Conservation (phyloP, 2,888 invertebrate genomes). For the Melinaea menophilus region DNA sequence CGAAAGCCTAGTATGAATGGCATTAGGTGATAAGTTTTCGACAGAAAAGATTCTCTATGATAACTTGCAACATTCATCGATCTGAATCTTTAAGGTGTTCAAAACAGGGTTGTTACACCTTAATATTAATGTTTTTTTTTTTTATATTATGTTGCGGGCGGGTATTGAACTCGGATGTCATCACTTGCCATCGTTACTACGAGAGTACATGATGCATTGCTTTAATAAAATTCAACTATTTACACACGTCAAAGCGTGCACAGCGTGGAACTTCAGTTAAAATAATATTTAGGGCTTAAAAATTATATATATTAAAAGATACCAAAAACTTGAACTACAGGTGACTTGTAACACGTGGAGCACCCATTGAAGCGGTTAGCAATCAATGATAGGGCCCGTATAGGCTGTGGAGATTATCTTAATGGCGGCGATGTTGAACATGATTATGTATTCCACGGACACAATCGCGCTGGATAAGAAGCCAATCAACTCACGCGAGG, state of each 20-base stretch:
- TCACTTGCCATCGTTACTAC: too few species aligned
- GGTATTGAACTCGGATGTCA: too few species aligned
- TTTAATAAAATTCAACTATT: too few species aligned
- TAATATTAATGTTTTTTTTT: too few species aligned
- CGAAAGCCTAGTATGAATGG: slow-evolving; percentile 28
- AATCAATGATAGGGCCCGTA: slow-evolving; percentile 50
- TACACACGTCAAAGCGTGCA: too few species aligned
- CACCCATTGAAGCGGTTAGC: slow-evolving; percentile 31
- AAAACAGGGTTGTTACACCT: too few species aligned
- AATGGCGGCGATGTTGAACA: slow-evolving; percentile 57
- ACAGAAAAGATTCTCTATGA: slow-evolving; percentile 17
- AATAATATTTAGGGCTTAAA: too few species aligned
- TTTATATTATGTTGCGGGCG: too few species aligned
- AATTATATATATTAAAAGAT: too few species aligned
- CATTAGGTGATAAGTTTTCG: slow-evolving; percentile 18
- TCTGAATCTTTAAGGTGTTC: too few species aligned
- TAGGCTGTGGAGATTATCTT: slow-evolving; percentile 61
- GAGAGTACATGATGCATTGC: too few species aligned
- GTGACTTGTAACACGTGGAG: slow-evolving; percentile 23
- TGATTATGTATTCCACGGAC: slow-evolving; percentile 70
- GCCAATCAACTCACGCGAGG: slow-evolving; percentile 61
- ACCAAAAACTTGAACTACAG: neutral
- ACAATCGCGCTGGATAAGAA: slow-evolving; percentile 73
- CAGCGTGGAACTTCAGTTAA: too few species aligned
- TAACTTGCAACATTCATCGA: slow-evolving; percentile 8